phyloP scores from a whole-genome alignment of 2,113 vertebrate genomes.

The Cygnus atratus region DNA sequence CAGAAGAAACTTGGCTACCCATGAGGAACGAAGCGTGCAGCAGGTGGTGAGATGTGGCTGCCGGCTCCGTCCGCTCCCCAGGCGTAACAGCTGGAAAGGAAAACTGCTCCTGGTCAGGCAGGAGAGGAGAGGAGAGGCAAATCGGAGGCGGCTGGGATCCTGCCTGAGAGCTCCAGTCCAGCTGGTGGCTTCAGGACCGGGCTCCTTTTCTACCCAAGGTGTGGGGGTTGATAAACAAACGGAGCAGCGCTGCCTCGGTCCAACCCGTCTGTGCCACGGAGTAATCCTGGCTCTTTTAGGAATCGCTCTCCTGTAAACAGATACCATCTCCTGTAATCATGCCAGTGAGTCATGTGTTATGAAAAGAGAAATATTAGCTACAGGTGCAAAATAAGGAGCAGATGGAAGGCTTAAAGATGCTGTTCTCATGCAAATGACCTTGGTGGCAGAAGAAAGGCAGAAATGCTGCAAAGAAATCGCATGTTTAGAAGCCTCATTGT shows the following conservation, averaged over 20 bases:
- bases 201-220: neutral
- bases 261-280: slow-evolving; percentile 9
- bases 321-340: neutral
- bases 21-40: neutral
- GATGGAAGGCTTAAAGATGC: slow-evolving; percentile 37
- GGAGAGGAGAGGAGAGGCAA: neutral
- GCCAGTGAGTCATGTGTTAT: slow-evolving; percentile 45
- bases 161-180: neutral
- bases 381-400: slow-evolving; percentile 59
- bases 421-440: slow-evolving; percentile 27
- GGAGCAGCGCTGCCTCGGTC: neutral
- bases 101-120: neutral
- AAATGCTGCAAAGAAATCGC: neutral
- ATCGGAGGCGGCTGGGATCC: neutral
- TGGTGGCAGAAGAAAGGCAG: slow-evolving; percentile 21
- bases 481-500: slow-evolving; percentile 30
- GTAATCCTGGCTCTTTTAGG: neutral
- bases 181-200: neutral
- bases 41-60: neutral
- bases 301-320: slow-evolving; percentile 29
- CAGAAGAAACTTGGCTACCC: neutral
- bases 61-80: accelerated
- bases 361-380: slow-evolving; percentile 38
- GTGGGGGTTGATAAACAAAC: neutral
- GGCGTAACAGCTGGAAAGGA: neutral